These are phyloP conservation scores for Scatophagus argus DNA, from an alignment of 2,113 vertebrate genomes.

Conservation along the genomic window DNA sequence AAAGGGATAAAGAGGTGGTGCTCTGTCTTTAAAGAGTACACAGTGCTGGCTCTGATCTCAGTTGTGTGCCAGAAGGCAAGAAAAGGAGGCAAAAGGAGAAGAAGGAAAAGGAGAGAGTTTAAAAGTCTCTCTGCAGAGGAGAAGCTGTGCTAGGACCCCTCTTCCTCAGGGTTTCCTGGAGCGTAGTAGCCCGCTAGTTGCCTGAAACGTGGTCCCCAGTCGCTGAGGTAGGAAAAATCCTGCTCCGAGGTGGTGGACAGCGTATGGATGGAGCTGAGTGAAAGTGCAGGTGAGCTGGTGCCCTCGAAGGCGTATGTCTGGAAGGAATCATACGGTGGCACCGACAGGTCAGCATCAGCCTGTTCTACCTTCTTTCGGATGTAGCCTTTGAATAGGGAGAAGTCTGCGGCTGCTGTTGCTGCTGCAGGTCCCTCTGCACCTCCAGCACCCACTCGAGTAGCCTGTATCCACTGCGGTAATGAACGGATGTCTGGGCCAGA, in stretches of 20 bases:
- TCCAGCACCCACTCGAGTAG: constrained; percentile 46
- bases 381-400: constrained; percentile 95
- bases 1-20: constrained; percentile 54
- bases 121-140: constrained; percentile 48
- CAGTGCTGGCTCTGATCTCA: constrained; percentile 62
- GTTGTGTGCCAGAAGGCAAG: constrained; percentile 49
- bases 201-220: constrained; percentile 96
- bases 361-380: constrained; percentile 97
- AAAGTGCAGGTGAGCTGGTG: constrained; percentile 90
- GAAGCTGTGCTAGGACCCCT: constrained; percentile 88
- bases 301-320: constrained; percentile 99
- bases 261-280: constrained; percentile 96
- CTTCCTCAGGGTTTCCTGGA: constrained; percentile 86
- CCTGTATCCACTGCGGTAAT: constrained; percentile 91
- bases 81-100: constrained; percentile 35
- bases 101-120: constrained; percentile 31
- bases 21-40: constrained; percentile 59
- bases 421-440: constrained; percentile 73
- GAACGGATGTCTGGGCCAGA: constrained; percentile 87
- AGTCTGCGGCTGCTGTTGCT: constrained; percentile 88
- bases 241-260: constrained; percentile 93
- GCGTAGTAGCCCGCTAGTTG: constrained; percentile 95
- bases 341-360: constrained; percentile 93
- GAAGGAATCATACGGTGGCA: constrained; percentile 98
- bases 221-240: constrained; percentile 96